These are phyloP conservation scores for Leuctra nigra DNA, from an alignment of 2,888 invertebrate genomes.

Conservation along the genomic window DNA sequence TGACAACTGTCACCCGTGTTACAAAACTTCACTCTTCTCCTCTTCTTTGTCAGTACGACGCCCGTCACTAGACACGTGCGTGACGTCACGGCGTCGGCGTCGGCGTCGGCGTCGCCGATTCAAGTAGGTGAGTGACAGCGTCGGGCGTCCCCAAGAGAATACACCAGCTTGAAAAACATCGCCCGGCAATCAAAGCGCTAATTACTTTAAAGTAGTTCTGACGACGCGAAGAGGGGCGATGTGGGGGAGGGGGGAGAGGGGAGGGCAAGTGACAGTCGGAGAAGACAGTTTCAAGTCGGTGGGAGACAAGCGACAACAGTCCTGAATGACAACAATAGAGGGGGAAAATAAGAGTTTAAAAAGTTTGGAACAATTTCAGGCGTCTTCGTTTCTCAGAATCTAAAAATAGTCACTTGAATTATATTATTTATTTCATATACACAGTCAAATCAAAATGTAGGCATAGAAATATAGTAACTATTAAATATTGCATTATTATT, in stretches of 20 bases:
- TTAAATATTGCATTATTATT: no score
- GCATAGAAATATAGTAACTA: no score
- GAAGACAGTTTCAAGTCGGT: neutral
- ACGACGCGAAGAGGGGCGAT: slow-evolving; percentile 9
- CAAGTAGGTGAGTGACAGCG: slow-evolving; percentile 24
- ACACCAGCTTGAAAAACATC: slow-evolving; percentile 30
- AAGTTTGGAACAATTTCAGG: no score
- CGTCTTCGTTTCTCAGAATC: no score
- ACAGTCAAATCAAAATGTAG: no score
- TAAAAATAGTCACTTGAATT: no score
- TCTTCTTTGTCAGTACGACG: neutral
- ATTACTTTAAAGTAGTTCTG: slow-evolving; percentile 40
- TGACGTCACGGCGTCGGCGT: neutral
- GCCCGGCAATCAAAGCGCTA: slow-evolving; percentile 40
- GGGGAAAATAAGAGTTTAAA: neutral
- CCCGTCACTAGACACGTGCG: neutral
- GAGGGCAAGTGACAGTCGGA: slow-evolving; percentile 6
- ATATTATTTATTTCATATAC: no score
- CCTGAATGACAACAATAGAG: neutral
- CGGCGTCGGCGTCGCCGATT: neutral
- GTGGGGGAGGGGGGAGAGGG: neutral
- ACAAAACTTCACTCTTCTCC: neutral
- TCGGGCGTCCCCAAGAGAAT: slow-evolving; percentile 19
- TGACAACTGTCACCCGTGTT: no score
- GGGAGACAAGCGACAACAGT: slow-evolving; percentile 1